phyloP scores from a whole-genome alignment of 2,113 vertebrate species.

The Pavo muticus region DNA sequence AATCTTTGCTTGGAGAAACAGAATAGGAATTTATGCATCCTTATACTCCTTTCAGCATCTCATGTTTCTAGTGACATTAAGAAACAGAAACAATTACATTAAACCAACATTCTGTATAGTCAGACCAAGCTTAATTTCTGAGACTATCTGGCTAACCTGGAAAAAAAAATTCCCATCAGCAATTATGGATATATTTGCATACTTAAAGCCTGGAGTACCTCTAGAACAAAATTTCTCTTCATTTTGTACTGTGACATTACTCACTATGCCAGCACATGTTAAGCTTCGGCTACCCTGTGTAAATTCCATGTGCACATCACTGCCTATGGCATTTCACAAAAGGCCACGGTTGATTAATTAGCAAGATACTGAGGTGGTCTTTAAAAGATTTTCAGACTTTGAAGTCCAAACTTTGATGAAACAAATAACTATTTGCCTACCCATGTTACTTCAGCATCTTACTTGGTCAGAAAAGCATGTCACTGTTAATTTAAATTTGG shows the following conservation, averaged over 20 bases:
- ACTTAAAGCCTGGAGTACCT: slow-evolving; percentile 3
- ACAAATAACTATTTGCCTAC: slow-evolving; percentile 30
- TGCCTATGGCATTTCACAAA: slow-evolving; percentile 55
- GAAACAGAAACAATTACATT: background rate
- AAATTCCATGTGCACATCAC: slow-evolving; percentile 39
- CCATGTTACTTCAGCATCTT: background rate
- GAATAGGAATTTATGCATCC: background rate
- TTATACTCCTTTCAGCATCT: background rate
- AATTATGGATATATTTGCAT: background rate
- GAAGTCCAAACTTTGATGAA: slow-evolving; percentile 24
- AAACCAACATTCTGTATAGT: background rate
- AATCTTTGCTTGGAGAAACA: background rate
- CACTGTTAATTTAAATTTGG: background rate
- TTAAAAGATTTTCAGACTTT: slow-evolving; percentile 58
- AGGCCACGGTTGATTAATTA: slow-evolving; percentile 71
- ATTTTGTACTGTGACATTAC: slow-evolving; percentile 31
- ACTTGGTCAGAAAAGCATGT: background rate
- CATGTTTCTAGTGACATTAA: background rate
- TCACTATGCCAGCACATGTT: slow-evolving; percentile 35
- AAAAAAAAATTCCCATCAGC: background rate
- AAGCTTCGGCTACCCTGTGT: slow-evolving; percentile 49
- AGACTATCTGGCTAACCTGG: background rate
- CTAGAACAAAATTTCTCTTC: slow-evolving; percentile 45
- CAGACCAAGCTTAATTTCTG: background rate
- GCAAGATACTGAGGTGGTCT: slow-evolving; percentile 46